Percentiles rank a stretch among this genome's conserved stretches.
phyloP scores from a whole-genome alignment of 2,113 vertebrate genomes.

The Dicaeum eximium region DNA sequence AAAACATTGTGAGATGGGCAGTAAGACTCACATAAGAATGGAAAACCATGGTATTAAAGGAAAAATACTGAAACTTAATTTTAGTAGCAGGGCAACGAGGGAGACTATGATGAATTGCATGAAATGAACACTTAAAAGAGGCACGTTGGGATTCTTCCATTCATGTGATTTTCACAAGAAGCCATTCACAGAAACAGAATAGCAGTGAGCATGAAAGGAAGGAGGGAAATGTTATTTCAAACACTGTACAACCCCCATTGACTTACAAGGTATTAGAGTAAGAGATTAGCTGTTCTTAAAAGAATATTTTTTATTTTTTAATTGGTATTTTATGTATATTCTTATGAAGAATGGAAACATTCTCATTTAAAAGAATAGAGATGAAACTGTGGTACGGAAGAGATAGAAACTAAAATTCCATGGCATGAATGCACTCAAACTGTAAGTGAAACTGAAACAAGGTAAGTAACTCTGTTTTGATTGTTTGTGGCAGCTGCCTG shows the following conservation, averaged over 20 bases:
- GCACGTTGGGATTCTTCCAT: not conserved
- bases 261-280: not conserved
- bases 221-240: not conserved
- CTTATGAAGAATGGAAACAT: not conserved
- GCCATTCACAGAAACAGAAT: not conserved
- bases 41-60: not conserved
- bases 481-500: not conserved
- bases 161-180: not conserved
- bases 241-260: not conserved
- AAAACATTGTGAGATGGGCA: not conserved
- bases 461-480: not conserved
- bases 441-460: not conserved
- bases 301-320: not conserved
- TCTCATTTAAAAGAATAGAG: not conserved
- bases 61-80: conserved; percentile 23
- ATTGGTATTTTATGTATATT: not conserved
- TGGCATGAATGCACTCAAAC: not conserved
- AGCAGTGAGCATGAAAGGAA: not conserved
- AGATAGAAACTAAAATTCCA: not conserved
- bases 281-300: not conserved
- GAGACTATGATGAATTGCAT: not conserved
- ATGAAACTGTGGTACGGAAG: not conserved
- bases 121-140: not conserved
- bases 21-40: not conserved
- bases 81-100: not conserved